A percentile compares a stretch with the other conserved stretches of the same genome.
These are phyloP conservation scores for Chrysogorgia sp. DNA, from an alignment of 92 coral and sea anemone genomes.

Conservation along the genomic window DNA sequence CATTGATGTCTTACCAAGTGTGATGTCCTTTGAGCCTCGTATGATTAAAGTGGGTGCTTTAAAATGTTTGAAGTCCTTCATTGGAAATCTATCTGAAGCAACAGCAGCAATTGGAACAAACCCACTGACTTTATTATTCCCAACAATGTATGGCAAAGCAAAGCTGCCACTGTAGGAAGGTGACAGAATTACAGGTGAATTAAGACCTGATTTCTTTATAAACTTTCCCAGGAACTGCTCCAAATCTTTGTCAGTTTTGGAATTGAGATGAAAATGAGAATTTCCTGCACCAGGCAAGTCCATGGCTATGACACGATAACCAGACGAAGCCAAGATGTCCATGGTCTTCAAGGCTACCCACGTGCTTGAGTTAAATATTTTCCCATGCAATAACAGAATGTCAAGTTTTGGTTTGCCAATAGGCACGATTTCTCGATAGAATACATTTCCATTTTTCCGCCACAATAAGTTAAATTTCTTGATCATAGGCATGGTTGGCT, in stretches of 20 bases:
- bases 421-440: conserved; percentile 65
- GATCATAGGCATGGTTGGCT: not conserved
- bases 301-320: conserved; percentile 74
- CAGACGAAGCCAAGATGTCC: conserved; percentile 57
- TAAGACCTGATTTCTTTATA: conserved; percentile 47
- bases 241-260: conserved; percentile 18
- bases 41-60: conserved; percentile 69
- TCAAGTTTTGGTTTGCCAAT: conserved; percentile 35
- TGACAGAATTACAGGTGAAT: conserved; percentile 68
- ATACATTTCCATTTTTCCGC: conserved; percentile 59
- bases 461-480: not conserved
- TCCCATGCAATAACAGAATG: conserved; percentile 78
- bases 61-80: conserved; percentile 55
- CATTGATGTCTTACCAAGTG: conserved; percentile 51
- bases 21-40: conserved; percentile 73
- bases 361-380: conserved; percentile 63
- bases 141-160: conserved; percentile 71
- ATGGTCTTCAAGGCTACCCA: conserved; percentile 80
- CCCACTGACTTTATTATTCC: conserved; percentile 47
- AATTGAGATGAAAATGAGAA: conserved; percentile 54
- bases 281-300: conserved; percentile 80
- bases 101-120: conserved; percentile 80
- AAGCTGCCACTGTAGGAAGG: conserved; percentile 90
- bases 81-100: conserved; percentile 56
- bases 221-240: conserved; percentile 63